Evolutionary conservation across 2,113 vertebrate genomes (phyloP).

Genomic region (Pteropus alecto): DNA sequence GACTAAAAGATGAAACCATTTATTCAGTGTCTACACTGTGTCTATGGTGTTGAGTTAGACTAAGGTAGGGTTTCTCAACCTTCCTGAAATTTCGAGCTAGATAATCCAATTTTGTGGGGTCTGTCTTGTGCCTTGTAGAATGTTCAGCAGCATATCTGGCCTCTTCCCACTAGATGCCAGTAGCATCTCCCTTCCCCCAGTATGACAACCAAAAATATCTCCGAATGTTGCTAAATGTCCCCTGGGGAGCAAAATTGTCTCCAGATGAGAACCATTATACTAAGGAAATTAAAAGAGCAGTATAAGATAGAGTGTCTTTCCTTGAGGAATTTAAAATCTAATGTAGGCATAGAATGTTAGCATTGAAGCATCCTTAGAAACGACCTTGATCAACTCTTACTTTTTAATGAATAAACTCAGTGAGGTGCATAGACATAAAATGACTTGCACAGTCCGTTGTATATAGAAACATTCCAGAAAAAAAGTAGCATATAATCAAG

Average conservation of each 20-base stretch:
- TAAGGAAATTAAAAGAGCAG: constrained; percentile 19
- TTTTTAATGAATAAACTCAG: background rate
- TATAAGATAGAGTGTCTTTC: background rate
- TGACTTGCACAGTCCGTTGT: background rate
- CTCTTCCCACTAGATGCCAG: background rate
- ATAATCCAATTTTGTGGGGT: background rate
- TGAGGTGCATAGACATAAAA: background rate
- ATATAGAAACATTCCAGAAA: background rate
- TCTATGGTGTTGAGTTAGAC: background rate
- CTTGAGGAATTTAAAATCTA: background rate
- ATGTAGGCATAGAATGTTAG: background rate
- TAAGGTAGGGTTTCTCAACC: background rate
- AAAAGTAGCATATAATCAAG: background rate
- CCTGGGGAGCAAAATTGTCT: background rate
- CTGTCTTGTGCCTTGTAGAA: background rate
- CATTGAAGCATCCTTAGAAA: background rate
- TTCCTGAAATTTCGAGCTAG: background rate
- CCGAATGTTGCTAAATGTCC: background rate
- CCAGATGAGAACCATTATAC: background rate
- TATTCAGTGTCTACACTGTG: background rate
- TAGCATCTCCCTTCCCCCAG: background rate
- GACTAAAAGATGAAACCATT: background rate
- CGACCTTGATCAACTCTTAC: background rate
- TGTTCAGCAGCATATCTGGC: background rate
- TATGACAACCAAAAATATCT: background rate